These are phyloP conservation scores for Fissipunctia ypsillon DNA, from an alignment of 2,888 invertebrate species.

Conservation along the genomic window DNA sequence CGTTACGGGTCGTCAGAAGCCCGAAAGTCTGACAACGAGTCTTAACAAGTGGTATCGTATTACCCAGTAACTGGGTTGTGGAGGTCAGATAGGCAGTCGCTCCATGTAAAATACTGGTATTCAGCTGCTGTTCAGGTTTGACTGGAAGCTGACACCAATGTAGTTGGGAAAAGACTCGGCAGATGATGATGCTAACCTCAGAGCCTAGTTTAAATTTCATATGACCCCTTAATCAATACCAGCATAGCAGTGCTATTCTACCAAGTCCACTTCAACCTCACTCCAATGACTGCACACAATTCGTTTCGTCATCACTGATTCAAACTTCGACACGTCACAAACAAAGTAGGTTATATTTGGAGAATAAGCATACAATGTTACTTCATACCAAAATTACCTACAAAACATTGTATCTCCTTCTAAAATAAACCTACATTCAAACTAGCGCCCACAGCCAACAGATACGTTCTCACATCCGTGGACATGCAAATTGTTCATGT, in stretches of 20 bases:
- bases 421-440: conserved; percentile 20
- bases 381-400: background rate
- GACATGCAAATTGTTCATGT: conserved; percentile 40
- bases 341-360: background rate
- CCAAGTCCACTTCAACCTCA: background rate
- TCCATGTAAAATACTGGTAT: too few species aligned
- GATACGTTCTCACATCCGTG: conserved; percentile 23
- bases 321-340: background rate
- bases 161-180: too few species aligned
- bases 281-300: background rate
- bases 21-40: too few species aligned
- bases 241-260: background rate
- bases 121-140: too few species aligned
- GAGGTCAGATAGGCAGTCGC: too few species aligned
- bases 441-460: background rate
- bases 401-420: background rate
- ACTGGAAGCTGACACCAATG: too few species aligned
- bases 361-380: background rate
- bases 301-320: background rate
- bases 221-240: background rate
- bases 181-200: background rate
- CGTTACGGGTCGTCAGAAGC: too few species aligned
- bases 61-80: too few species aligned
- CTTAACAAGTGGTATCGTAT: too few species aligned
- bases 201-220: background rate